These are phyloP conservation scores for Philaenus spumarius DNA, from an alignment of 1,140 invertebrate species.

Conservation along the genomic window DNA sequence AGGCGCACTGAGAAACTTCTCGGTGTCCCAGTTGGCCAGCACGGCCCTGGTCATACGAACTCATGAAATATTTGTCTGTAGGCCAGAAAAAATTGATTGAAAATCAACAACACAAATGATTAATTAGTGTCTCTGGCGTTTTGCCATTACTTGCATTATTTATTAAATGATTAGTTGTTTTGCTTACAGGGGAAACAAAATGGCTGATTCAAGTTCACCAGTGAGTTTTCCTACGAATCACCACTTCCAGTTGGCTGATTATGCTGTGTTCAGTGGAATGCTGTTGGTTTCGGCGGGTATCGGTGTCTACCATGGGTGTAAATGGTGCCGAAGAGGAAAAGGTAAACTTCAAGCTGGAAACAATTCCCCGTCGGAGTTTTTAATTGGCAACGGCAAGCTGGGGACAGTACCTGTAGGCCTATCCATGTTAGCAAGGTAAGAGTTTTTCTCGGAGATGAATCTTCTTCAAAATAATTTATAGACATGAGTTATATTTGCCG, in stretches of 20 bases:
- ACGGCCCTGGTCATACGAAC: no score
- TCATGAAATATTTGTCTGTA: no score
- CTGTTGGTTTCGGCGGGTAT: conserved; percentile 62
- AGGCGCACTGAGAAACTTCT: no score
- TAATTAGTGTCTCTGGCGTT: no score
- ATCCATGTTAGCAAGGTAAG: conserved; percentile 40
- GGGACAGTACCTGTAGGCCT: conserved; percentile 40
- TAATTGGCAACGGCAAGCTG: conserved; percentile 35
- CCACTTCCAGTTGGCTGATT: conserved; percentile 50
- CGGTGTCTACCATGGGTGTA: conserved; percentile 65
- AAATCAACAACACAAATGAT: no score
- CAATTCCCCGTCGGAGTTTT: conserved; percentile 30
- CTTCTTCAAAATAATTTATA: no score
- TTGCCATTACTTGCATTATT: no score
- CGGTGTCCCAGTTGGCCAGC: no score
- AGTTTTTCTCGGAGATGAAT: no score
- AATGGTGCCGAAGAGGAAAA: conserved; percentile 51
- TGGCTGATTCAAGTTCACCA: conserved; percentile 2
- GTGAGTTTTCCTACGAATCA: background rate
- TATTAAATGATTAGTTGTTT: no score
- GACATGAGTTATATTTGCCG: no score
- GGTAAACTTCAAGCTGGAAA: conserved; percentile 44
- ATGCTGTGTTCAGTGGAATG: conserved; percentile 59
- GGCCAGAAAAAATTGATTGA: no score
- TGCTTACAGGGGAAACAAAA: background rate